A percentile compares a stretch with the other conserved stretches of the same genome.
These are phyloP conservation scores for Branchinecta lynchi DNA, from an alignment of 1,140 invertebrate species.

Conservation along the genomic window DNA sequence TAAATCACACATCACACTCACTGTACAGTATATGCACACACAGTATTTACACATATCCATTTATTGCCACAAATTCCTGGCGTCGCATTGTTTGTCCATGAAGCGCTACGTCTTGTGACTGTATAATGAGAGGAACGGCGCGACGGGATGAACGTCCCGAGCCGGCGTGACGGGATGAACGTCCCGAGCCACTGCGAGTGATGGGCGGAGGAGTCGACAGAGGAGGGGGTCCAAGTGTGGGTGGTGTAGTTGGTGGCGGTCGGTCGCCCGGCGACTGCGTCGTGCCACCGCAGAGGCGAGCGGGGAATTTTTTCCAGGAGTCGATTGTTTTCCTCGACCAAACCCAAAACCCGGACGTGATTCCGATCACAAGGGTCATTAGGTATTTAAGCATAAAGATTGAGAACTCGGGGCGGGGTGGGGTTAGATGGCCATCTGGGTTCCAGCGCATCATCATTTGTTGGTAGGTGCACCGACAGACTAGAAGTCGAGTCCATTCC, in stretches of 20 bases:
- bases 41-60: no score
- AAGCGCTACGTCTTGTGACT: no score
- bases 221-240: slow-evolving; percentile 5
- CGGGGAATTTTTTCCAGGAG: slow-evolving; percentile 38
- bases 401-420: slow-evolving; percentile 33
- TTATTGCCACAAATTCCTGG: no score
- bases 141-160: no score
- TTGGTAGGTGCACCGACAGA: slow-evolving; percentile 23
- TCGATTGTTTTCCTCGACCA: slow-evolving; percentile 43
- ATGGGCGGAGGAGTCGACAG: slow-evolving; percentile 16
- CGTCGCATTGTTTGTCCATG: no score
- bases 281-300: slow-evolving; percentile 23
- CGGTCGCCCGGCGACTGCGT: slow-evolving; percentile 12
- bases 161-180: no score
- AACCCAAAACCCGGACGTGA: slow-evolving; percentile 46
- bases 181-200: no score
- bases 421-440: slow-evolving; percentile 13
- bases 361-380: slow-evolving; percentile 40
- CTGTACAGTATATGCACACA: no score
- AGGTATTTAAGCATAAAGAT: slow-evolving; percentile 42
- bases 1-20: no score
- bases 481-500: slow-evolving; percentile 32
- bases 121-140: no score
- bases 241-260: slow-evolving; percentile 17
- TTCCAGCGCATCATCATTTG: slow-evolving; percentile 27